Percentiles rank a stretch among this genome's conserved stretches.
Evolutionary conservation across 1,140 invertebrate species (phyloP).

Genomic region (Holcopasites calliopsidis): DNA sequence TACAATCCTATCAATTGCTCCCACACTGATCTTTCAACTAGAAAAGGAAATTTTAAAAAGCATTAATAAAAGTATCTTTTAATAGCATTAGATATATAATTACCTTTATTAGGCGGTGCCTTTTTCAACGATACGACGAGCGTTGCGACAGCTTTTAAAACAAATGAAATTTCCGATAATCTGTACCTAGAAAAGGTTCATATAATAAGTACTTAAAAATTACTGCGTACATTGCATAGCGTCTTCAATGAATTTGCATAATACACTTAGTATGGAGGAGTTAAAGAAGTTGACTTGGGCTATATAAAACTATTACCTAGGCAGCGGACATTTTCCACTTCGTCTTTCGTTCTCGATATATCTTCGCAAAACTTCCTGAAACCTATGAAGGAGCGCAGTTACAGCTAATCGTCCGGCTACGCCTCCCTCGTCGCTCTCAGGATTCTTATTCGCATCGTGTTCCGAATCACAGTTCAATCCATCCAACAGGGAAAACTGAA

Average conservation of each 20-base stretch:
- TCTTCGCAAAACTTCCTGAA: constrained; percentile 94
- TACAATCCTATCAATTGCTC: constrained; percentile 94
- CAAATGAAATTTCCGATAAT: constrained; percentile 97
- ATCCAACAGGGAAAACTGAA: constrained; percentile 94
- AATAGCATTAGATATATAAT: neutral
- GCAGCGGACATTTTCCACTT: constrained; percentile 93
- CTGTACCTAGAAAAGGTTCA: constrained; percentile 86
- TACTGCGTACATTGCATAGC: constrained; percentile 3
- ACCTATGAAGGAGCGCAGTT: constrained; percentile 93
- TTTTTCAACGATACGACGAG: constrained; percentile 95
- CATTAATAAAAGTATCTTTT: neutral
- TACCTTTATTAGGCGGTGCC: constrained; percentile 91
- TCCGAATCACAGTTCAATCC: constrained; percentile 81
- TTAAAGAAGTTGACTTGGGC: neutral
- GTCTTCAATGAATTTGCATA: neutral
- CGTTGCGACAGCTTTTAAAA: constrained; percentile 96
- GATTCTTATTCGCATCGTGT: constrained; percentile 71
- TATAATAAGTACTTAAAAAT: constrained; percentile 64
- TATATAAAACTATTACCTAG: constrained; percentile 83
- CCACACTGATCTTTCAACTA: constrained; percentile 94
- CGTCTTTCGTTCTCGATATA: constrained; percentile 94
- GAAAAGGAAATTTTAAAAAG: constrained; percentile 34
- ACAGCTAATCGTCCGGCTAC: constrained; percentile 93
- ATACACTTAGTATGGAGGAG: too few species aligned
- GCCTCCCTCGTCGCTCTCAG: constrained; percentile 79